A percentile compares a stretch with the other conserved stretches of the same genome.
phyloP scores from a whole-genome alignment of 2,113 vertebrate species.

The Lasiurus cinereus region DNA sequence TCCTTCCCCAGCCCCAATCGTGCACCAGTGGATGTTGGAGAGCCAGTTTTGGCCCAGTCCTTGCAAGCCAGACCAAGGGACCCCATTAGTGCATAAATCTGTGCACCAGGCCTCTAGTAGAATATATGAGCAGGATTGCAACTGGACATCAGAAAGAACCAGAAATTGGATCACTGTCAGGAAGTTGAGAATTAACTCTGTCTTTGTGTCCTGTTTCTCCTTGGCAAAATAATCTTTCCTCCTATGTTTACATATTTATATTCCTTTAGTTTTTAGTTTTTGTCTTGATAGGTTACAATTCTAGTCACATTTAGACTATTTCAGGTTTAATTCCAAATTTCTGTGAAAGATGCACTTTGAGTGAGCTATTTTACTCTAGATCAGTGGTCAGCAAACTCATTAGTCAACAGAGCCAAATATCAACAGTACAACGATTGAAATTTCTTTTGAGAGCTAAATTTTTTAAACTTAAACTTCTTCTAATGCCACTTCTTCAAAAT shows the following conservation, averaged over 20 bases:
- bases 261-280: background rate
- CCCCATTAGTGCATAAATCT: too few relatives aligned
- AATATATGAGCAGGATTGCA: background rate
- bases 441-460: too few relatives aligned
- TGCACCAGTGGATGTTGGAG: too few relatives aligned
- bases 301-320: background rate
- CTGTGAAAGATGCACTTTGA: slow-evolving; percentile 31
- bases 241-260: background rate
- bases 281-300: background rate
- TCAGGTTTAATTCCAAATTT: slow-evolving; percentile 44
- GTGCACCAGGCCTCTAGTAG: too few relatives aligned
- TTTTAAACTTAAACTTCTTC: too few relatives aligned
- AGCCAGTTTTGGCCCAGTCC: too few relatives aligned
- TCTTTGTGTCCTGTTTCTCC: background rate
- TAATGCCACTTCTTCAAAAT: too few relatives aligned
- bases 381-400: background rate
- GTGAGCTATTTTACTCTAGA: slow-evolving; percentile 5
- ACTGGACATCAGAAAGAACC: slow-evolving; percentile 12
- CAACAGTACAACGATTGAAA: too few relatives aligned
- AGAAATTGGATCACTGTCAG: background rate
- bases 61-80: too few relatives aligned
- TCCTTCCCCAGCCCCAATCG: too few relatives aligned
- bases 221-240: background rate
- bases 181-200: background rate
- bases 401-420: too few relatives aligned